phyloP scores from a whole-genome alignment of 2,113 vertebrate species.

The Callospermophilus lateralis region DNA sequence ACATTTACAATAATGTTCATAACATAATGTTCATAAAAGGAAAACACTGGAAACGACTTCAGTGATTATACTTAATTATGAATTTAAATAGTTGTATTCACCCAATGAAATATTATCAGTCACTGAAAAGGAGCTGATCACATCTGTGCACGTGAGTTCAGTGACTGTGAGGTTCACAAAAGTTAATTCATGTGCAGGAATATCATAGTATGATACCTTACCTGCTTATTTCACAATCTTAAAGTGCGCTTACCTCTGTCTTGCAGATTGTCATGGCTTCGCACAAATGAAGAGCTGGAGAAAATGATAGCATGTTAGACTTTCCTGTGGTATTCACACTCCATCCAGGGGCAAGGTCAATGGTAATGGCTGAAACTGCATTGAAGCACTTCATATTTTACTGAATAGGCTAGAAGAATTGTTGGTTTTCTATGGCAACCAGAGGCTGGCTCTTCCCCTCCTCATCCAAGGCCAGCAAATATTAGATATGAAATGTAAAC shows the following conservation, averaged over 20 bases:
- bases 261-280: background rate
- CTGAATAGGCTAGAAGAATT: background rate
- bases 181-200: background rate
- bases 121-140: background rate
- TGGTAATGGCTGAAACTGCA: background rate
- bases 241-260: slow-evolving; percentile 82
- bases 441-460: background rate
- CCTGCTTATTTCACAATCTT: background rate
- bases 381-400: background rate
- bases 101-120: background rate
- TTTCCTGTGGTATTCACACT: background rate
- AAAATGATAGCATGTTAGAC: slow-evolving; percentile 70
- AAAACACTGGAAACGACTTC: background rate
- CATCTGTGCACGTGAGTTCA: background rate
- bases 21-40: background rate
- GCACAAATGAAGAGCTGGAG: slow-evolving; percentile 60
- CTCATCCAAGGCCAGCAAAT: background rate
- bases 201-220: background rate
- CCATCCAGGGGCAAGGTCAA: background rate
- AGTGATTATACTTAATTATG: background rate
- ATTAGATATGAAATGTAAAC: background rate
- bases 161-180: background rate
- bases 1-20: background rate
- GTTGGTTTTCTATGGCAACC: background rate
- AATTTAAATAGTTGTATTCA: background rate